A percentile compares a stretch with the other conserved stretches of the same genome.
phyloP scores from a whole-genome alignment of 2,797 vertebrate genomes.

The Nyctalus aviator region DNA sequence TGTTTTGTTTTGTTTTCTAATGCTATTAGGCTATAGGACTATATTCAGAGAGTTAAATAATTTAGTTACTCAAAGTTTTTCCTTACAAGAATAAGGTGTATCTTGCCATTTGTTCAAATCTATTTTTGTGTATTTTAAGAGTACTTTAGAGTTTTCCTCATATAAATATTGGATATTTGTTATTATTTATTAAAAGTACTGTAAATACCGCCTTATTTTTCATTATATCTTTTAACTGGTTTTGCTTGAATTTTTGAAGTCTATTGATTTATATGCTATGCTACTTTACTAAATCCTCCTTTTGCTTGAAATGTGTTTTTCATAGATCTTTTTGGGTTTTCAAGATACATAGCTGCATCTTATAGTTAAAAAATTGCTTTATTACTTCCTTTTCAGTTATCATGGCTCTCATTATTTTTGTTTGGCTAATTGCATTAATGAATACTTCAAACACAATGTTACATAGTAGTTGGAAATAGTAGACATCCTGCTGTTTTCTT shows the following conservation, averaged over 20 bases:
- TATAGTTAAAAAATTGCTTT: not conserved
- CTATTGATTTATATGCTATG: not conserved
- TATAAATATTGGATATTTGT: not conserved
- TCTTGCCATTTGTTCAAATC: not conserved
- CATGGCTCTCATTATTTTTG: not conserved
- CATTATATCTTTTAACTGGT: not conserved
- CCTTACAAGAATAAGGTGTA: not conserved
- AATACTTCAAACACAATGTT: not conserved
- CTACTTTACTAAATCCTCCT: constrained; percentile 11
- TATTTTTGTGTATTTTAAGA: not conserved
- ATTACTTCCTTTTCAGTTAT: not conserved
- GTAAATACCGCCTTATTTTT: not conserved
- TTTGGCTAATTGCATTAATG: not conserved
- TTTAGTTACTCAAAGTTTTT: not conserved
- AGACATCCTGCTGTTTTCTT: not conserved
- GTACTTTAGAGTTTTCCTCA: not conserved
- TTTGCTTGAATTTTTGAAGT: constrained; percentile 3
- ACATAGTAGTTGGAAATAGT: not conserved
- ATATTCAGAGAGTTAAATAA: not conserved
- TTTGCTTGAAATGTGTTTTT: not conserved
- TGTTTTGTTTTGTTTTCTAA: not conserved
- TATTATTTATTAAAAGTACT: not conserved
- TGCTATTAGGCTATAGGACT: not conserved
- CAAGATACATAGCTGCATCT: not conserved
- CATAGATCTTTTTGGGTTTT: not conserved